Base-by-base conservation (phyloP, 2,113 vertebrate genomes). In the Takifugu flavidus region DNA sequence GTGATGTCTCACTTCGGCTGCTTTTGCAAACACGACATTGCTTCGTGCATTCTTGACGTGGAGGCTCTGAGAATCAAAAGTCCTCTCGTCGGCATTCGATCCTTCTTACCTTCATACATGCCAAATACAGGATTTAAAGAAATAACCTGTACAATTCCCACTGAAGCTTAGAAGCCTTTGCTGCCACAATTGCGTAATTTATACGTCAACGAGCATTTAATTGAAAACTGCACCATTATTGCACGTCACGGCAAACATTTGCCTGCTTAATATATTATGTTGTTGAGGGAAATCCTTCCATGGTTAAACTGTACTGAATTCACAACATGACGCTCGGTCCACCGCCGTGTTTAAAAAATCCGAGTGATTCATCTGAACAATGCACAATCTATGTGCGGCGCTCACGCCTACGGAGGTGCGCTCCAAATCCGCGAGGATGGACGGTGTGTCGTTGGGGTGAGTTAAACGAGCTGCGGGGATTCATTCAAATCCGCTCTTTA, bases 361-460 rank as follows among this genome's bases (percentile, higher is more conserved):
- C 0, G 42, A 72, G 79, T 77, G 74, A 34, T 0, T 0, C 55
- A 5, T 75, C 65, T 2, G 0, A 0, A 0, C 1, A 0, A 50
- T n/a, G 73, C 5, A 75, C 46, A 12, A 76, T 62, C 82, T 78
- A 2, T 8, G 76, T 3, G 50, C 12, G 43, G 77, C 54, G 53
- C 75, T 73, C 60, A 78, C 75, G 84, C 83, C 79, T 15, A 78
- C 76, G 39, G 78, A 65, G 63, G 44, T 58, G 6, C 8, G 2
- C 34, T 67, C 60, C 67, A 74, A 70, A 68, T 77, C 68, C 50
- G 75, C 15, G 71, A 84, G 80, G 82, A 89, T 89, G 86, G 86
- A 89, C 80, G 80, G 70, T 65, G 87, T 80, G 72, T 79, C 83
- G 74, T 11, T 78, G 69, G 86, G 88, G 88, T 88, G 72, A 88